These are phyloP conservation scores for Onthophagus taurus DNA, from an alignment of 1,140 invertebrate genomes.

Conservation along the genomic window DNA sequence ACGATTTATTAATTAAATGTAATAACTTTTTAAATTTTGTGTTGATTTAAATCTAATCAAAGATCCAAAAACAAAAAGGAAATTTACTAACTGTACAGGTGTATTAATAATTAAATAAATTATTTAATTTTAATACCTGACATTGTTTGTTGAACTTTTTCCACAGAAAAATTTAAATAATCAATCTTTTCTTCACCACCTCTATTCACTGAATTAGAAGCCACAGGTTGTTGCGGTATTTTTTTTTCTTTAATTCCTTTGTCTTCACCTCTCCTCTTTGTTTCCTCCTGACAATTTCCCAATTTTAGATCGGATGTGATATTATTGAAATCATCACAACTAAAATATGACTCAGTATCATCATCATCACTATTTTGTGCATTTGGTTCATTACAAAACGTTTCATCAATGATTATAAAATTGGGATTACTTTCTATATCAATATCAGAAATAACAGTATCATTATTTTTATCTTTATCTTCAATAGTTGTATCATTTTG, in stretches of 20 bases:
- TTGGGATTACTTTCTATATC: constrained; percentile 9
- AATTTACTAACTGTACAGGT: no score
- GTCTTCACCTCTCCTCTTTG: background rate
- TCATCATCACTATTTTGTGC: background rate
- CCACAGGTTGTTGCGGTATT: no score
- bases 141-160: constrained; percentile 14
- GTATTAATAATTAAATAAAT: background rate
- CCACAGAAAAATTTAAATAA: constrained; percentile 13
- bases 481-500: background rate
- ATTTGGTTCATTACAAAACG: background rate
- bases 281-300: background rate
- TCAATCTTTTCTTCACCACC: no score
- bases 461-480: background rate
- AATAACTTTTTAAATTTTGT: no score
- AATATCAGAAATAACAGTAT: background rate
- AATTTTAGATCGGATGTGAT: background rate
- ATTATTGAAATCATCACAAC: background rate
- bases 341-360: background rate
- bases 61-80: no score
- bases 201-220: no score
- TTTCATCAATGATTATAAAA: background rate
- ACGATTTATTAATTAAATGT: no score
- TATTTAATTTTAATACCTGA: constrained; percentile 16
- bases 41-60: no score
- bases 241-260: no score